Percentiles rank a stretch among this genome's conserved stretches.
These are phyloP conservation scores for Propithecus perrieri DNA, from an alignment of 2,797 vertebrate genomes.

Conservation along the genomic window DNA sequence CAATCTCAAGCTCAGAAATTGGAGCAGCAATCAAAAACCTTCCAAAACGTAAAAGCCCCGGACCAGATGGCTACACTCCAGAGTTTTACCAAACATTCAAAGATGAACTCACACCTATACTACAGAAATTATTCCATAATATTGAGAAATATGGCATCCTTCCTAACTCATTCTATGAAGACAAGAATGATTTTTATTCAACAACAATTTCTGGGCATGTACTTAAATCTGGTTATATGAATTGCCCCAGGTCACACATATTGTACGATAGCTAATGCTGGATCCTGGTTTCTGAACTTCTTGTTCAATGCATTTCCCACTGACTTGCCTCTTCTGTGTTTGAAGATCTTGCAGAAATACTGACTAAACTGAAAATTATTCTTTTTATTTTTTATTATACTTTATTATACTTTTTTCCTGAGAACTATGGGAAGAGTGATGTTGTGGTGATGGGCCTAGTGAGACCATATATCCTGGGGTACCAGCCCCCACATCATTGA, in stretches of 20 bases:
- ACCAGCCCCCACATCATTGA: background rate
- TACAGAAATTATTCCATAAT: no score
- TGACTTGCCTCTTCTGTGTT: background rate
- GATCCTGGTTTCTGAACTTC: background rate
- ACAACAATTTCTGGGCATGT: background rate
- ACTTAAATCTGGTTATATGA: background rate
- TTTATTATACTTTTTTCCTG: background rate
- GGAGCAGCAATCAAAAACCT: no score
- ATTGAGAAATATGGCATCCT: no score
- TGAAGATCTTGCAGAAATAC: slow-evolving; percentile 38
- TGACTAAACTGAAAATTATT: background rate
- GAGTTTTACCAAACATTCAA: no score
- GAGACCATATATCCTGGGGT: background rate
- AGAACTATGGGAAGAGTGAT: background rate
- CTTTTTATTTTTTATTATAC: background rate
- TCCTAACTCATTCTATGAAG: no score
- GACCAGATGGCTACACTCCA: no score
- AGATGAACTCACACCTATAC: no score
- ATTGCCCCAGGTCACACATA: background rate
- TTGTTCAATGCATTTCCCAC: background rate
- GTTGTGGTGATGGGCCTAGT: background rate
- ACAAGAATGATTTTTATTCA: slow-evolving; percentile 25
- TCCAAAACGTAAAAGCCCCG: no score
- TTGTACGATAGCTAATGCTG: background rate
- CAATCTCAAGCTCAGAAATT: no score